Percentiles rank a stretch among this genome's conserved stretches.
Evolutionary conservation across 2,888 invertebrate species (phyloP).

Genomic region (Marasmarcha lunaedactyla): DNA sequence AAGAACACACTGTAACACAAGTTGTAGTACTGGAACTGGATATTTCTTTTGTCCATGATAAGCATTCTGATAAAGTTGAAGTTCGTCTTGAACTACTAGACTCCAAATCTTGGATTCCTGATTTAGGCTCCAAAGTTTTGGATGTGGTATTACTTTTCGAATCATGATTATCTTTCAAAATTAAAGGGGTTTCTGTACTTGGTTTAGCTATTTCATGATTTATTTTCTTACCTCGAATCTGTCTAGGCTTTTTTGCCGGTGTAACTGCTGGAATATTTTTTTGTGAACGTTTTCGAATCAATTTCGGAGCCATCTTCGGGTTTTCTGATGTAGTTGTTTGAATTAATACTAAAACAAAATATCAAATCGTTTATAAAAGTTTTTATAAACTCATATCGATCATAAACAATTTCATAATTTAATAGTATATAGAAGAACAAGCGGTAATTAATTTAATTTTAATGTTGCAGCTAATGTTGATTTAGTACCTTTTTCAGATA

Average conservation of each 20-base stretch:
- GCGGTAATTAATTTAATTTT: too few relatives aligned
- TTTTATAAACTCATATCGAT: too few relatives aligned
- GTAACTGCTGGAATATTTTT: background rate
- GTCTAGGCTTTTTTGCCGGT: background rate
- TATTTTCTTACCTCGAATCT: background rate
- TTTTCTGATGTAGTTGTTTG: too few relatives aligned
- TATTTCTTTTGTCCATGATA: constrained; percentile 49
- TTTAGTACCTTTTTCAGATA: too few relatives aligned
- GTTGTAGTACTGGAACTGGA: constrained; percentile 39
- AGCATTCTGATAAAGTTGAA: constrained; percentile 27
- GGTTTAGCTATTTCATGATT: too few relatives aligned
- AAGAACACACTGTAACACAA: constrained; percentile 26
- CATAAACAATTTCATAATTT: too few relatives aligned
- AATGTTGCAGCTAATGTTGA: too few relatives aligned
- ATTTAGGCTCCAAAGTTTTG: background rate
- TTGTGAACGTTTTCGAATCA: background rate
- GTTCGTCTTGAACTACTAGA: constrained; percentile 21
- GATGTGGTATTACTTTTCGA: background rate
- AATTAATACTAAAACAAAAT: too few relatives aligned
- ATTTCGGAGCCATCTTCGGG: too few relatives aligned
- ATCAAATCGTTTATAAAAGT: too few relatives aligned
- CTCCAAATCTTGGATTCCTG: background rate
- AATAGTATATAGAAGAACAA: too few relatives aligned
- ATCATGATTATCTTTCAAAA: background rate
- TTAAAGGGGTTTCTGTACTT: background rate